phyloP scores from a whole-genome alignment of 2,888 invertebrate species.

The Cerceris ruficornis region DNA sequence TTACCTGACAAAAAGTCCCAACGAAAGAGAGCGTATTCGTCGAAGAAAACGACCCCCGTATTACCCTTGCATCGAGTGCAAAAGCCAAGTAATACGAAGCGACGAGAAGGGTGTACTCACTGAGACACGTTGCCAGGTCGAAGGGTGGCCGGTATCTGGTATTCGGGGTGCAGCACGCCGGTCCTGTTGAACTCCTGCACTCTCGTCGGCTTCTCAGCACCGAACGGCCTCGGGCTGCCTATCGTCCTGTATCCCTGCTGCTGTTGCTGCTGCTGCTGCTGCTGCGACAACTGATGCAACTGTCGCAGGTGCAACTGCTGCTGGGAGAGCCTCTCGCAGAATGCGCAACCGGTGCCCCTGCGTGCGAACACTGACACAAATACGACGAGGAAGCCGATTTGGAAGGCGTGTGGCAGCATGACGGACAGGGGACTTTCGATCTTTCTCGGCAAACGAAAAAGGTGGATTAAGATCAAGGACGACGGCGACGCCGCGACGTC shows the following conservation, averaged over 20 bases:
- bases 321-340: constrained; percentile 56
- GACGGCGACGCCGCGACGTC: constrained; percentile 64
- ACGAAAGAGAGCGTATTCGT: too few relatives aligned
- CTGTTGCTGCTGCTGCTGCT: constrained; percentile 39
- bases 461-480: constrained; percentile 25
- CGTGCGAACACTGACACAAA: constrained; percentile 47
- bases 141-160: constrained; percentile 78
- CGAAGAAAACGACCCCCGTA: neutral
- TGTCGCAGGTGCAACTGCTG: constrained; percentile 47
- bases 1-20: too few relatives aligned
- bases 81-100: neutral
- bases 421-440: constrained; percentile 12
- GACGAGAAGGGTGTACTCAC: constrained; percentile 69
- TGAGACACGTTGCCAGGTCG: constrained; percentile 78
- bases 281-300: constrained; percentile 47
- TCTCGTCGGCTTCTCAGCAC: constrained; percentile 72
- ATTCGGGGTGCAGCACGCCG: constrained; percentile 79
- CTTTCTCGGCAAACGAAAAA: constrained; percentile 19
- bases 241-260: constrained; percentile 54
- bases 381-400: constrained; percentile 45
- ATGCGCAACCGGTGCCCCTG: constrained; percentile 59
- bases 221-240: constrained; percentile 75
- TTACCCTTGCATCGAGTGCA: neutral
- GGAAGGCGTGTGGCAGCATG: constrained; percentile 42
- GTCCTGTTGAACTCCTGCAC: constrained; percentile 79